Evolutionary conservation across 1,140 invertebrate species (phyloP).

Genomic region (Diachasma alloeum): DNA sequence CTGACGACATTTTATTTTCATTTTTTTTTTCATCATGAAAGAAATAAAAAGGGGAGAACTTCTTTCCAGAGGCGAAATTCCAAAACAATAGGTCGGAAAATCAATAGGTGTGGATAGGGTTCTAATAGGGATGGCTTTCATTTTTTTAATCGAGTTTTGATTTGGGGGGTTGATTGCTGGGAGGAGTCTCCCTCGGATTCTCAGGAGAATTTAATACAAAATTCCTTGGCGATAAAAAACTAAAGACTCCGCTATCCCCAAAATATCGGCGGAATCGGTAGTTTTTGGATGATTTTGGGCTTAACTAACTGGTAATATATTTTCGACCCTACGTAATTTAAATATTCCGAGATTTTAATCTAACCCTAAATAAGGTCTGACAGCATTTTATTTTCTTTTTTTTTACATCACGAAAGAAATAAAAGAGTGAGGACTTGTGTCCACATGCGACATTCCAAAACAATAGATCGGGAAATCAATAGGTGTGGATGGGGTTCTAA

Average conservation of each 20-base stretch:
- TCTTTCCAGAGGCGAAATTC: conserved; percentile 1
- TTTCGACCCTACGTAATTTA: no score
- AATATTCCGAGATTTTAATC: no score
- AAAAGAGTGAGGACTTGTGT: background rate
- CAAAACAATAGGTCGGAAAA: conserved; percentile 29
- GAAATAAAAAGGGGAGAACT: background rate
- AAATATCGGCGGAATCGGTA: no score
- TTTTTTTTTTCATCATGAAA: no score
- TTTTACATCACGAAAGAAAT: background rate
- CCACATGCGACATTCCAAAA: conserved; percentile 23
- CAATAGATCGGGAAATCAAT: conserved; percentile 30
- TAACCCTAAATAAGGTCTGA: no score
- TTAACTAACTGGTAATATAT: no score
- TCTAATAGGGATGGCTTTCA: background rate
- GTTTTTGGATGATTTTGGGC: no score
- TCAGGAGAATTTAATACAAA: background rate
- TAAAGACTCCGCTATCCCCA: no score
- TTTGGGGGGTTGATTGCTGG: background rate
- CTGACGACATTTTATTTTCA: no score
- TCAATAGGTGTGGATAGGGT: conserved; percentile 20
- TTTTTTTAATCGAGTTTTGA: conserved; percentile 4
- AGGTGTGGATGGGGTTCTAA: background rate
- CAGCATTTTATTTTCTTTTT: no score
- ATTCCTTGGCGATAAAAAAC: no score
- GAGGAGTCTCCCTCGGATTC: background rate